A percentile compares a stretch with the other conserved stretches of the same genome.
Conservation (phyloP, 2,888 invertebrate species). For the Parelbella ahira region DNA sequence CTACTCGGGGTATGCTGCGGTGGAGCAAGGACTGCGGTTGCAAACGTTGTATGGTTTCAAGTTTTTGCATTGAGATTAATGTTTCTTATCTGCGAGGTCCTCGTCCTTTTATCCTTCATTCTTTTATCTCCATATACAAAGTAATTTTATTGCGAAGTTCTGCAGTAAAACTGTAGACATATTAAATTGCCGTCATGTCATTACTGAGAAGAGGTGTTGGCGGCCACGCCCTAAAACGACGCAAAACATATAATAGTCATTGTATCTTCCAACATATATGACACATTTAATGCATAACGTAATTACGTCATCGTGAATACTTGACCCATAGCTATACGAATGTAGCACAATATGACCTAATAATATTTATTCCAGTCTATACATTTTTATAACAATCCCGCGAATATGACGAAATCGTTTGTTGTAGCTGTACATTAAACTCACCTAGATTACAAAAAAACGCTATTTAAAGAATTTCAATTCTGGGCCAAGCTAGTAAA, state of each 20-base stretch:
- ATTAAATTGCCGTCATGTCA: no score
- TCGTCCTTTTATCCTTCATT: slow-evolving; percentile 8
- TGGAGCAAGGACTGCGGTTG: slow-evolving; percentile 14
- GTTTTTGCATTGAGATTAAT: slow-evolving; percentile 11
- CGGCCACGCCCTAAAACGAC: no score
- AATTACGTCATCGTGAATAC: not conserved
- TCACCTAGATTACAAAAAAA: slow-evolving; percentile 30
- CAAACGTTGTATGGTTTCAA: not conserved
- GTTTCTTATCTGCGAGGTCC: slow-evolving; percentile 8
- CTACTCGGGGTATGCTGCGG: no score
- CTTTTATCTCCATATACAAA: slow-evolving; percentile 1
- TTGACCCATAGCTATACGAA: not conserved
- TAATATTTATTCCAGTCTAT: slow-evolving; percentile 6
- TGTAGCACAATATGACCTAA: slow-evolving; percentile 1
- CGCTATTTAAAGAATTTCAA: slow-evolving; percentile 32
- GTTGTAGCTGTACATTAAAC: slow-evolving; percentile 14
- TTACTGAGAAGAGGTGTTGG: no score
- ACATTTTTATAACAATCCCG: slow-evolving; percentile 19
- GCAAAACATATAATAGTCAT: no score
- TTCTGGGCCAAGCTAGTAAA: slow-evolving; percentile 30
- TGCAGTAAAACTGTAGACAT: no score
- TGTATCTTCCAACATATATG: no score
- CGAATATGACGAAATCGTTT: slow-evolving; percentile 19
- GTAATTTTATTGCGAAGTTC: no score
- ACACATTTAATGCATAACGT: no score